Evolutionary conservation across 2,888 invertebrate genomes (phyloP).

Genomic region (Byasa hedistus): DNA sequence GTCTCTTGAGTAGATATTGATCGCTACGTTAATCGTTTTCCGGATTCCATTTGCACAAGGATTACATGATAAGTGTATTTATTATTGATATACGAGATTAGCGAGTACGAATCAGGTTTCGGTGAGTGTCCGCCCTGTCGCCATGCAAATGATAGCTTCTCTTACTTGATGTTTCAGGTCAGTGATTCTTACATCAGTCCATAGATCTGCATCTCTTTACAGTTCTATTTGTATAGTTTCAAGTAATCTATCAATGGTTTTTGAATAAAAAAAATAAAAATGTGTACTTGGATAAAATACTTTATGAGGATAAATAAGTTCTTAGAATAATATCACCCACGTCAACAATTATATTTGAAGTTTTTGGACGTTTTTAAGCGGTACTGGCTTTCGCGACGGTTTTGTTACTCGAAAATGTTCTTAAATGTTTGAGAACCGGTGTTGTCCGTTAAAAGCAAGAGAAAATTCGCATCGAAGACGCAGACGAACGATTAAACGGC

Average conservation of each 20-base stretch:
- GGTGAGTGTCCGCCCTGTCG: constrained; percentile 65
- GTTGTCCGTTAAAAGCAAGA: constrained; percentile 45
- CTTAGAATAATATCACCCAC: too few species aligned
- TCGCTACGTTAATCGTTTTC: constrained; percentile 32
- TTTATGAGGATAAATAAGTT: background rate
- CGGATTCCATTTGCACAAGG: constrained; percentile 38
- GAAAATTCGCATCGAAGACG: constrained; percentile 71
- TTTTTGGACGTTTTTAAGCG: background rate
- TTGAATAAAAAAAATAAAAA: background rate
- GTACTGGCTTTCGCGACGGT: too few species aligned
- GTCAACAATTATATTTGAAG: background rate
- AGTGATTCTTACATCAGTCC: constrained; percentile 12
- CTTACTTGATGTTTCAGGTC: constrained; percentile 50
- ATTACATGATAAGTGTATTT: constrained; percentile 43
- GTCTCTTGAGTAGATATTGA: constrained; percentile 21
- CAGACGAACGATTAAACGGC: constrained; percentile 65
- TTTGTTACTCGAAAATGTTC: background rate
- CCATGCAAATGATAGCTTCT: constrained; percentile 74
- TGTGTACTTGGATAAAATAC: background rate
- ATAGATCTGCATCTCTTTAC: background rate
- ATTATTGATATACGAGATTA: constrained; percentile 49
- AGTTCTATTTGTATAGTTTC: background rate
- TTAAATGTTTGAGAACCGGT: constrained; percentile 20
- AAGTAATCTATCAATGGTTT: background rate
- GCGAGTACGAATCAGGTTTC: constrained; percentile 50